Percentiles rank a stretch among this genome's conserved stretches.
Conservation (phyloP, 2,888 invertebrate species). For the Eristalinus aeneus region DNA sequence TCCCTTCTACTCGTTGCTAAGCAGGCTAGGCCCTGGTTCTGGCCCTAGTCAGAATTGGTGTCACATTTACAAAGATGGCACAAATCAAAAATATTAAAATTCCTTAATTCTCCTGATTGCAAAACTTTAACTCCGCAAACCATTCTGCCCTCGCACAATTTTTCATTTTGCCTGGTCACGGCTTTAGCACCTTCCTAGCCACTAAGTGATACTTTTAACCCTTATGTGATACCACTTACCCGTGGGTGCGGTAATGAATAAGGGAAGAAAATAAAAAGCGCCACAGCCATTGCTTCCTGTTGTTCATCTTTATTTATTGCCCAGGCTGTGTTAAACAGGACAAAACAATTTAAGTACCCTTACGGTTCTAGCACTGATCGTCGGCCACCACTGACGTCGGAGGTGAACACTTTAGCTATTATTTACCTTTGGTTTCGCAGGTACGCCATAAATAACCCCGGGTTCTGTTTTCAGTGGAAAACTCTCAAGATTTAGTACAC, state of each 20-base stretch:
- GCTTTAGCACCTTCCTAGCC: slow-evolving; percentile 1
- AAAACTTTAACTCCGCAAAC: not conserved
- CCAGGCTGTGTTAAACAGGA: slow-evolving; percentile 59
- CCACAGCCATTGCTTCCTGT: not conserved
- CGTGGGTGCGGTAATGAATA: not conserved
- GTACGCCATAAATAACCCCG: slow-evolving; percentile 57
- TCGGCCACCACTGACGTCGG: slow-evolving; percentile 18
- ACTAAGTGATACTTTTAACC: slow-evolving; percentile 56
- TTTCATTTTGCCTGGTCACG: not conserved
- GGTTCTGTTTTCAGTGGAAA: slow-evolving; percentile 39
- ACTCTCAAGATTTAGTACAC: slow-evolving; percentile 41
- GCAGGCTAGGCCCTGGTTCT: too few relatives aligned
- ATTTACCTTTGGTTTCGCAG: slow-evolving; percentile 45
- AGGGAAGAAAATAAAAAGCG: not conserved
- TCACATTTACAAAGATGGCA: too few relatives aligned
- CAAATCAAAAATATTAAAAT: too few relatives aligned
- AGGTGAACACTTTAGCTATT: slow-evolving; percentile 62
- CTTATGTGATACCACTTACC: slow-evolving; percentile 12
- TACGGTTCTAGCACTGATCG: not conserved
- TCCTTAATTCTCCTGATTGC: too few relatives aligned
- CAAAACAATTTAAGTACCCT: slow-evolving; percentile 65
- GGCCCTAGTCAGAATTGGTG: too few relatives aligned
- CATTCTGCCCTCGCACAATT: not conserved
- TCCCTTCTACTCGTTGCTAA: too few relatives aligned
- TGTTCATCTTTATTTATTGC: slow-evolving; percentile 67